Conservation (phyloP, 2,113 vertebrate genomes). For the Gymnobelideus leadbeateri region DNA sequence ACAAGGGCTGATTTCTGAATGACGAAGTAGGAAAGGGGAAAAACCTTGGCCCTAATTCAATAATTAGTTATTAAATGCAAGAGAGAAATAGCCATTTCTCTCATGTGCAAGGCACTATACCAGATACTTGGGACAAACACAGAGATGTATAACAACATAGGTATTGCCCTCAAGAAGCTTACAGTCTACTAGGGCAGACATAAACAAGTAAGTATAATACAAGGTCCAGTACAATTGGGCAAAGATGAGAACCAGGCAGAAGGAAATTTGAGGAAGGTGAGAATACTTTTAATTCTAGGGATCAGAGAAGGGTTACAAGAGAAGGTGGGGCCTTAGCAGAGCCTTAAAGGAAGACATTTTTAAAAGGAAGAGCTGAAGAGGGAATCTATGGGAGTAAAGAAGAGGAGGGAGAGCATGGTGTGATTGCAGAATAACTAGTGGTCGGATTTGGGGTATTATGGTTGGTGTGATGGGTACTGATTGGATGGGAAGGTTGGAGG, state of each 20-base stretch:
- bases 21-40: not conserved
- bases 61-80: not conserved
- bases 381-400: not conserved
- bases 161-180: not conserved
- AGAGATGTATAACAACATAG: not conserved
- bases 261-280: not conserved
- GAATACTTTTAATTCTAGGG: not conserved
- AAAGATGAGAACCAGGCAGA: not conserved
- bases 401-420: not conserved
- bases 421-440: not conserved
- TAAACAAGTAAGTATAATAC: not conserved
- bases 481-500: not conserved
- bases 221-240: not conserved
- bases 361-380: not conserved
- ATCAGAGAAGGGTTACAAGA: not conserved
- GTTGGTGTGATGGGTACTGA: not conserved
- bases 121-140: not conserved
- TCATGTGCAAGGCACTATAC: not conserved
- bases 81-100: not conserved
- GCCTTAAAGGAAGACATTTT: not conserved
- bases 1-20: not conserved
- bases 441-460: not conserved
- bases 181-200: not conserved
- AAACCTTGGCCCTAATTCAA: not conserved
- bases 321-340: not conserved